Conservation (phyloP, 2,888 invertebrate species). For the Campoletis raptor region DNA sequence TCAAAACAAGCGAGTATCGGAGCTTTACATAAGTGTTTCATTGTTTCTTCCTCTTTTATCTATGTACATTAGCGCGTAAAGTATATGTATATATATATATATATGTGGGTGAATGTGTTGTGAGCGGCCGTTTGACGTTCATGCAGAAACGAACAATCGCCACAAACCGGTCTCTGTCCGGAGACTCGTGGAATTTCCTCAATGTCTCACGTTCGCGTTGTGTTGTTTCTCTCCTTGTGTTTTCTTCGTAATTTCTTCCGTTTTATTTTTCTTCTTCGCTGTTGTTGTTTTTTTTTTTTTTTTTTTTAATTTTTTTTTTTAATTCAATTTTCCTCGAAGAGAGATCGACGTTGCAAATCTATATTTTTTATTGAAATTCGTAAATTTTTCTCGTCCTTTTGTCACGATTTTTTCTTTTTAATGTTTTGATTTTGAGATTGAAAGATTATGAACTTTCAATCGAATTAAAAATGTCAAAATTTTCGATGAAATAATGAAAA, state of each 20-base stretch:
- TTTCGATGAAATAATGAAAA: neutral
- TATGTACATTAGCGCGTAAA: constrained; percentile 54
- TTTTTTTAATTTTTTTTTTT: too few relatives aligned
- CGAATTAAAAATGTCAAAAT: neutral
- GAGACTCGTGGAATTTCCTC: constrained; percentile 46
- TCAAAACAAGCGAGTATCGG: constrained; percentile 64
- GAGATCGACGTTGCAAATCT: neutral
- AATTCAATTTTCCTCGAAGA: constrained; percentile 7
- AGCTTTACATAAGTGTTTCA: constrained; percentile 46
- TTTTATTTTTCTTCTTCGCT: too few relatives aligned
- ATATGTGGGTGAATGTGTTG: neutral
- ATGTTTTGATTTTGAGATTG: neutral
- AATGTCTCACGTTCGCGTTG: neutral
- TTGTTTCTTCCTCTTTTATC: constrained; percentile 14
- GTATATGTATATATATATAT: neutral
- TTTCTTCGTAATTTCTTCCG: neutral
- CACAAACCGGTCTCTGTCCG: constrained; percentile 32
- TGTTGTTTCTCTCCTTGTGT: neutral
- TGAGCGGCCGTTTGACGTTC: neutral
- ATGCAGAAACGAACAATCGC: constrained; percentile 16
- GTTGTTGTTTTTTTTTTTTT: too few relatives aligned
- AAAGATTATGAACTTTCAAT: neutral
- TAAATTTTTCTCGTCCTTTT: neutral
- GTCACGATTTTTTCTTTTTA: neutral
- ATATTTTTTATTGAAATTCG: neutral